Conservation (phyloP, 2,113 vertebrate genomes). For the Aleadryas rufinucha region DNA sequence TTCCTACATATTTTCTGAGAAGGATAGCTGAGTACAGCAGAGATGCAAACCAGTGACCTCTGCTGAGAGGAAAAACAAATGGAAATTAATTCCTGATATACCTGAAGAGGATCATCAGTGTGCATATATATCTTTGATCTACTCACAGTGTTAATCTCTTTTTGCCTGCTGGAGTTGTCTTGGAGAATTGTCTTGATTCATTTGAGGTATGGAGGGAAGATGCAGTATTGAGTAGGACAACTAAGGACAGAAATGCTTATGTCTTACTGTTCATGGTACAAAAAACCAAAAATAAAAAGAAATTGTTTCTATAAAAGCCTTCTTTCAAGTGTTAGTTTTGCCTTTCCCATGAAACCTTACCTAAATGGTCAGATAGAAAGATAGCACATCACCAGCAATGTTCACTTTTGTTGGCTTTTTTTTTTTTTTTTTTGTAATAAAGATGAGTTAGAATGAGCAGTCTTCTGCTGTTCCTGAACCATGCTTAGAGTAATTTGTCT, state of each 20-base stretch:
- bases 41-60: background rate
- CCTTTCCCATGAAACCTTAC: background rate
- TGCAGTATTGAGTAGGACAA: background rate
- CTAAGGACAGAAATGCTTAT: background rate
- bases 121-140: background rate
- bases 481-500: conserved; percentile 16
- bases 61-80: background rate
- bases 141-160: background rate
- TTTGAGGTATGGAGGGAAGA: background rate
- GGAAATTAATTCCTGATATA: background rate
- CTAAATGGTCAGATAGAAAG: background rate
- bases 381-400: background rate
- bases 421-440: background rate
- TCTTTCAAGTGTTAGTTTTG: background rate
- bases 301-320: background rate
- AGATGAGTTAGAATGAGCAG: conserved; percentile 8
- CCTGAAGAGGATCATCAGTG: background rate
- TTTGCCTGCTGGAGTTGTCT: background rate
- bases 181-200: background rate
- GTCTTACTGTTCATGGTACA: background rate
- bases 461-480: background rate
- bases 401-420: background rate
- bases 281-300: background rate
- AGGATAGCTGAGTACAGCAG: background rate
- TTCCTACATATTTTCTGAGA: background rate